phyloP scores from a whole-genome alignment of 1,140 invertebrate genomes.

The Drosophila azteca region DNA sequence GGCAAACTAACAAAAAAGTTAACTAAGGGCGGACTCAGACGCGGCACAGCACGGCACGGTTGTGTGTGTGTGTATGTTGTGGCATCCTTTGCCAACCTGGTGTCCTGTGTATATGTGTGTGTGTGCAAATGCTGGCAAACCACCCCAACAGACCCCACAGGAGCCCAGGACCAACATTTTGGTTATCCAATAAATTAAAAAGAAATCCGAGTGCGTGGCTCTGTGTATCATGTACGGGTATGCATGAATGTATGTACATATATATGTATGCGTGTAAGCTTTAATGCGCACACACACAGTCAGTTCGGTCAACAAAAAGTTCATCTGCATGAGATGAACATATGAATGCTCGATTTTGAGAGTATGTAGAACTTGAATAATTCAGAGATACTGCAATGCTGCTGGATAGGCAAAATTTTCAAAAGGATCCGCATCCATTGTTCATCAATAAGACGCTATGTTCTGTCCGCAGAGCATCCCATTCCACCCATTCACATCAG shows the following conservation, averaged over 20 bases:
- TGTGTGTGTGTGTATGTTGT: neutral
- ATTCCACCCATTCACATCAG: neutral
- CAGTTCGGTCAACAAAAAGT: neutral
- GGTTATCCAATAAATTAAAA: slow-evolving; percentile 2
- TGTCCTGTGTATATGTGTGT: slow-evolving; percentile 1
- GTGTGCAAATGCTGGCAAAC: neutral
- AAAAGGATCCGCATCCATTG: slow-evolving; percentile 24
- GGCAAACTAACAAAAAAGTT: slow-evolving; percentile 75
- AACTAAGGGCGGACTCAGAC: slow-evolving; percentile 56
- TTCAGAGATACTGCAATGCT: slow-evolving; percentile 68
- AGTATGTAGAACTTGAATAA: slow-evolving; percentile 49
- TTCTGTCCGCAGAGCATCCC: slow-evolving; percentile 22
- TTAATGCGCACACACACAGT: slow-evolving; percentile 52
- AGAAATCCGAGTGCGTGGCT: slow-evolving; percentile 25
- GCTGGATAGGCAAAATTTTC: neutral
- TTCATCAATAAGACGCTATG: slow-evolving; percentile 44
- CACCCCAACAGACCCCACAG: no score
- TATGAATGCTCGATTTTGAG: neutral
- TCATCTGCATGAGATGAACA: neutral
- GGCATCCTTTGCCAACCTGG: no score
- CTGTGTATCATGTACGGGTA: slow-evolving; percentile 2
- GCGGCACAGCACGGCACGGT: slow-evolving; percentile 9
- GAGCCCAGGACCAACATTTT: no score
- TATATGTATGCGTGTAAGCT: slow-evolving; percentile 52
- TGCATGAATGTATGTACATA: slow-evolving; percentile 3